Evolutionary conservation across 2,888 invertebrate genomes (phyloP).

Genomic region (Pyrochroa serraticornis): DNA sequence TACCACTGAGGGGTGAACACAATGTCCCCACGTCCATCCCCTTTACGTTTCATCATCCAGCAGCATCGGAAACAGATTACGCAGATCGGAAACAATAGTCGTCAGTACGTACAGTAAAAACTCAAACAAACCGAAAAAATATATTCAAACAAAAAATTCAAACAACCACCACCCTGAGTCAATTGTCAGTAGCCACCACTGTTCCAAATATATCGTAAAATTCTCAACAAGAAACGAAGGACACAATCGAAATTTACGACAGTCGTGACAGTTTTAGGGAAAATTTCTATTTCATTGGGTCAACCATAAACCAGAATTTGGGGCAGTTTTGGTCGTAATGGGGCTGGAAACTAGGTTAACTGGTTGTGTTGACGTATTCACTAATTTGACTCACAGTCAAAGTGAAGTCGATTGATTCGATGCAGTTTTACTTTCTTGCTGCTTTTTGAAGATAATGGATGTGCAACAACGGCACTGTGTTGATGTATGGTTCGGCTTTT

Average conservation of each 20-base stretch:
- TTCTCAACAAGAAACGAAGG: slow-evolving; percentile 18
- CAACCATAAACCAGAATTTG: slow-evolving; percentile 50
- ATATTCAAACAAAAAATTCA: no score
- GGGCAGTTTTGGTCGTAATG: slow-evolving; percentile 41
- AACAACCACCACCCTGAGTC: no score
- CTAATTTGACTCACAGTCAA: slow-evolving; percentile 8
- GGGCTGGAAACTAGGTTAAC: slow-evolving; percentile 46
- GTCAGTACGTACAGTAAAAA: no score
- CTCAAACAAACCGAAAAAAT: no score
- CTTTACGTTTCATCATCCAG: background rate
- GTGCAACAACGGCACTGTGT: background rate
- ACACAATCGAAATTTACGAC: slow-evolving; percentile 31
- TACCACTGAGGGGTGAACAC: slow-evolving; percentile 8
- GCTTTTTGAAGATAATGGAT: background rate
- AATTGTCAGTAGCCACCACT: slow-evolving; percentile 16
- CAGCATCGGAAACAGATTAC: slow-evolving; percentile 1
- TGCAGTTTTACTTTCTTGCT: slow-evolving; percentile 38
- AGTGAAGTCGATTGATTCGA: slow-evolving; percentile 33
- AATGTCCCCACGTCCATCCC: slow-evolving; percentile 15
- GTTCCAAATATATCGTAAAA: slow-evolving; percentile 24
- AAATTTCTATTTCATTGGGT: slow-evolving; percentile 47
- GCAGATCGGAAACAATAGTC: no score
- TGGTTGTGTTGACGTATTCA: slow-evolving; percentile 25
- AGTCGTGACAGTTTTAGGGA: slow-evolving; percentile 37
- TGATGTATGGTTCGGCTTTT: no score